phyloP scores from a whole-genome alignment of 2,888 invertebrate species.

The Drosophila colorata region DNA sequence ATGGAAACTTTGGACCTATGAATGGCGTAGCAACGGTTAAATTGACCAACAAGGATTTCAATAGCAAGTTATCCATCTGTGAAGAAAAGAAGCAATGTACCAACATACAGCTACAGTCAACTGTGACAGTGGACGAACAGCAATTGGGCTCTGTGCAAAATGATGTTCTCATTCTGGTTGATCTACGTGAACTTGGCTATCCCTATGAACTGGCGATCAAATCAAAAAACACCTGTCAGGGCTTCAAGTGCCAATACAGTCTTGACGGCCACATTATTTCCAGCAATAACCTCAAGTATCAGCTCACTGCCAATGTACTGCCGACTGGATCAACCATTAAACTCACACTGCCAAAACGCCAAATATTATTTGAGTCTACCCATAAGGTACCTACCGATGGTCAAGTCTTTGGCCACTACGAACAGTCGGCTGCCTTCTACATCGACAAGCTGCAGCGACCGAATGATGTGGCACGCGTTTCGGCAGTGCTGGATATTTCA shows the following conservation, averaged over 20 bases:
- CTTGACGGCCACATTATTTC: constrained; percentile 90
- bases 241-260: constrained; percentile 87
- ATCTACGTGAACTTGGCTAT: constrained; percentile 90
- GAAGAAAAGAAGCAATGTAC: constrained; percentile 93
- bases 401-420: constrained; percentile 87
- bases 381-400: constrained; percentile 86
- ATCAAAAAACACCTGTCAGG: constrained; percentile 88
- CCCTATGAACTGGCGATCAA: constrained; percentile 91
- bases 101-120: constrained; percentile 87
- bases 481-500: constrained; percentile 86
- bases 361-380: constrained; percentile 88
- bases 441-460: constrained; percentile 90
- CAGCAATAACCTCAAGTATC: constrained; percentile 90
- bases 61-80: constrained; percentile 90
- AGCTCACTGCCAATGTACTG: constrained; percentile 88
- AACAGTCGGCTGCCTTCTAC: constrained; percentile 88
- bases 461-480: constrained; percentile 88
- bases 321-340: constrained; percentile 88
- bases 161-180: constrained; percentile 88
- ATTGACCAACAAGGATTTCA: constrained; percentile 90
- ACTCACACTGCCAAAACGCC: constrained; percentile 89
- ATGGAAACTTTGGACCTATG: constrained; percentile 89
- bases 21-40: constrained; percentile 90
- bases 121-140: constrained; percentile 65
- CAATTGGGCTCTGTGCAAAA: constrained; percentile 86